Evolutionary conservation across 2,113 vertebrate genomes (phyloP), one percentile per base, ranked within the genome.

Genomic region (Bujurquina vittata): DNA sequence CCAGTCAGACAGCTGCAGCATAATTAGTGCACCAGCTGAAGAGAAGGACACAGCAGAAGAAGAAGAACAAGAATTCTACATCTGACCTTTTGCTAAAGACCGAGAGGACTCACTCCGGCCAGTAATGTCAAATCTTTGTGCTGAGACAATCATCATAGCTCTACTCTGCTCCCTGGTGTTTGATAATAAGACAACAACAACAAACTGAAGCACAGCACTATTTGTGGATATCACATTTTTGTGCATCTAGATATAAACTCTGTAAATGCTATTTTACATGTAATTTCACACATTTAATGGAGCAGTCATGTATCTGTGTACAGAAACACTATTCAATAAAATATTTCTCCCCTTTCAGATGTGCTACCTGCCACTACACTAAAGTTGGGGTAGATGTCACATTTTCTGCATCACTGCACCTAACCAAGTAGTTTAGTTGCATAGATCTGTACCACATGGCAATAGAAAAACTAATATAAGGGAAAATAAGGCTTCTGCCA

Each of bases 11-110:
- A 88, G 78, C 5, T 92, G 89, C 89, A 92, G 88, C 91, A 26
- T 88, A 1, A 37, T 90, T 0, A 91, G 88, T 7, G 56, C 35
- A 1, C 75, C 76, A 29, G 61, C 22, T 0, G 7, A 65, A n/a
- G 80, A 87, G 9, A 31, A 10, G 3, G 81, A 23, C 56, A 22
- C n/a, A 12, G 20, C 20, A 7, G 86, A 63, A 49, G 78, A 90
- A 3, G 91, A 93, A 20, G 77, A 92, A 7, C 95, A 96, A 79
- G 97, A 97, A 62, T 97, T 97, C 91, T 97, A 96, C 83, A 97
- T 97, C 84, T 97, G 92, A 97, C 33, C 1, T 5, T 2, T 17
- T 43, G 6, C 23, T 67, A 5, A 31, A 57, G 63, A 20, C 23
- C 35, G 29, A 67, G 57, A 60, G 55, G 29, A 67, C 26, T 61